These are phyloP conservation scores for Zaprionus lineosus DNA, from an alignment of 2,888 invertebrate genomes.

Conservation along the genomic window DNA sequence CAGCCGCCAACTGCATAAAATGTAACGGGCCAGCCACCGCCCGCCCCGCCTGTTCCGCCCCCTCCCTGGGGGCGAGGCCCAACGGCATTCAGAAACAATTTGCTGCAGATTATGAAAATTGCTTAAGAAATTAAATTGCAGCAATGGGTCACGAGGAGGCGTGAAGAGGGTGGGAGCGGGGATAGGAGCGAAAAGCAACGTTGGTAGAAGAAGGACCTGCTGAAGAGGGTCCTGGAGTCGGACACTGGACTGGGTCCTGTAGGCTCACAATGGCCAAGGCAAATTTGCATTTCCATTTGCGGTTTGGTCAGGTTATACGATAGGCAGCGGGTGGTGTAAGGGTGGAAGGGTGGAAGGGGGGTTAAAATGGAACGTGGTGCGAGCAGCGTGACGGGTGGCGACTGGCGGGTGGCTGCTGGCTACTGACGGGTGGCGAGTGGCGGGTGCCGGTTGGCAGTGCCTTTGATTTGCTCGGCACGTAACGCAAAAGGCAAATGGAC, in stretches of 20 bases:
- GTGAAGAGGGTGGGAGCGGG: neutral
- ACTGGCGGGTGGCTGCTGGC: too few relatives aligned
- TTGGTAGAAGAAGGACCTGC: neutral
- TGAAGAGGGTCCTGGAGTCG: conserved; percentile 26
- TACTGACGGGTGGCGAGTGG: too few relatives aligned
- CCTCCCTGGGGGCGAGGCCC: conserved; percentile 43
- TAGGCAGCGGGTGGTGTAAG: too few relatives aligned
- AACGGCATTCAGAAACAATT: conserved; percentile 79
- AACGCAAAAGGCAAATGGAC: conserved; percentile 52
- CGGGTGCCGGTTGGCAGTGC: conserved; percentile 5
- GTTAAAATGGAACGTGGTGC: too few relatives aligned
- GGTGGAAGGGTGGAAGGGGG: too few relatives aligned
- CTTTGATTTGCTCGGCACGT: conserved; percentile 75
- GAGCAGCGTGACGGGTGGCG: conserved; percentile 15
- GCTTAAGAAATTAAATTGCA: conserved; percentile 80
- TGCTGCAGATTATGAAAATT: conserved; percentile 80
- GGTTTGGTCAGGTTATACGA: conserved; percentile 47
- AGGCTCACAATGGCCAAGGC: conserved; percentile 62
- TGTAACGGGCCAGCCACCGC: conserved; percentile 60
- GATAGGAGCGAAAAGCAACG: conserved; percentile 1
- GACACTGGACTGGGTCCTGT: conserved; percentile 38
- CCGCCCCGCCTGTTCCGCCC: too few relatives aligned
- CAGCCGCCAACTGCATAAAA: conserved; percentile 65
- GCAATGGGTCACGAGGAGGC: conserved; percentile 52
- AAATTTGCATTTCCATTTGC: conserved; percentile 77